Evolutionary conservation across 1,140 invertebrate genomes (phyloP).

Genomic region (Nymphalis io): DNA sequence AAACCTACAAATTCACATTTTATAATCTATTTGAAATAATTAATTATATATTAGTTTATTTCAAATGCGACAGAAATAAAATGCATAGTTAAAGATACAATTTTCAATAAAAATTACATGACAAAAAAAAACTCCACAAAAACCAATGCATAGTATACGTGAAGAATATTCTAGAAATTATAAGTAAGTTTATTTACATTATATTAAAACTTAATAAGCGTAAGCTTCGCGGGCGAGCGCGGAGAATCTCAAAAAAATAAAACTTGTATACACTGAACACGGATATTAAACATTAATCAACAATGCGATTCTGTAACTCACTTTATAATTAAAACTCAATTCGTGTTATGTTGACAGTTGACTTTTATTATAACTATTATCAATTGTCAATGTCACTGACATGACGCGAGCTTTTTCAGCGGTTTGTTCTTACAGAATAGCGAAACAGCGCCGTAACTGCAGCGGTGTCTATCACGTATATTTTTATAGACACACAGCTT

Average conservation of each 20-base stretch:
- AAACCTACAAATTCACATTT: slow-evolving; percentile 41
- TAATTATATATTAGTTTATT: slow-evolving; percentile 43
- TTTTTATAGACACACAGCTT: no score
- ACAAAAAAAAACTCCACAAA: not conserved
- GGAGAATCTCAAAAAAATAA: slow-evolving; percentile 18
- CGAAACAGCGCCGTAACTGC: no score
- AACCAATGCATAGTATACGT: not conserved
- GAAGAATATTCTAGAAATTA: not conserved
- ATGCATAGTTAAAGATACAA: not conserved
- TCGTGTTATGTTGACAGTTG: no score
- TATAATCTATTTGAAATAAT: slow-evolving; percentile 35
- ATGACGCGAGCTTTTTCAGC: no score
- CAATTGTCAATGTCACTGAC: no score
- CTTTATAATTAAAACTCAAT: no score
- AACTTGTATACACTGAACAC: no score
- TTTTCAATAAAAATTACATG: not conserved
- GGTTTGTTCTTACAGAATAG: no score
- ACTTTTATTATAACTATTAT: no score
- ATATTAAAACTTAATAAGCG: slow-evolving; percentile 47
- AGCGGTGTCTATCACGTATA: no score
- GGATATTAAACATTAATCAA: no score
- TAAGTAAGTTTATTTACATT: slow-evolving; percentile 41
- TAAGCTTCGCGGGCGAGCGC: slow-evolving; percentile 33
- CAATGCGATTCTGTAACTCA: no score
- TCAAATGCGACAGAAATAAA: slow-evolving; percentile 9